phyloP scores from a whole-genome alignment of 2,113 vertebrate species.

The Pristiophorus japonicus region DNA sequence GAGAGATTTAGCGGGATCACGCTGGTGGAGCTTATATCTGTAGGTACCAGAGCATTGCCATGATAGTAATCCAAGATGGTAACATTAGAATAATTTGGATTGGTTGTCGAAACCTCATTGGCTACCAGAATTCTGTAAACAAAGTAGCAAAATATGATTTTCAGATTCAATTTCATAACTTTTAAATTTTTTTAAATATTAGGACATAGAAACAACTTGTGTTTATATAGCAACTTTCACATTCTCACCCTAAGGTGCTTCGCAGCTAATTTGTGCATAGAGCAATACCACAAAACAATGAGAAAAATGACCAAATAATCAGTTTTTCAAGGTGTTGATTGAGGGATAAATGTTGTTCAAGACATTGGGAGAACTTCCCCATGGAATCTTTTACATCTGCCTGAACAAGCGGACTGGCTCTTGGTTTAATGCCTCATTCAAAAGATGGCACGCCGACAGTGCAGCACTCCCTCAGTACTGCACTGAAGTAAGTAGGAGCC shows the following conservation, averaged over 20 bases:
- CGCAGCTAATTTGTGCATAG: neutral
- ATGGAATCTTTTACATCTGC: neutral
- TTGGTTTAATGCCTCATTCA: neutral
- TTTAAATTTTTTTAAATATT: neutral
- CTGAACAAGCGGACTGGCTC: neutral
- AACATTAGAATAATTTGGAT: neutral
- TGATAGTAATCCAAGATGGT: slow-evolving; percentile 8
- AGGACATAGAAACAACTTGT: neutral
- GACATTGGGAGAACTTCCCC: neutral
- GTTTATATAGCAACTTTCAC: neutral
- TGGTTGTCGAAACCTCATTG: neutral
- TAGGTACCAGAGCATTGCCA: neutral
- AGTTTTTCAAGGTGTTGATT: neutral
- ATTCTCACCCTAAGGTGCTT: neutral
- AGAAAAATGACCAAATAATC: neutral
- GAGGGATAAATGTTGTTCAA: neutral
- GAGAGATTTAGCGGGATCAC: slow-evolving; percentile 83
- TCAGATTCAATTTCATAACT: neutral
- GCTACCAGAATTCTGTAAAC: neutral
- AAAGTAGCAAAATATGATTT: slow-evolving; percentile 11
- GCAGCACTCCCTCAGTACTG: neutral
- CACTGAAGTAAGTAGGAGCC: neutral
- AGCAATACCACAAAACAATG: neutral
- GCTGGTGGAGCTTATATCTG: slow-evolving; percentile 30
- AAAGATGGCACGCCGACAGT: neutral